Base-by-base conservation (phyloP, 2,888 invertebrate genomes). In the Nymphalis polychloros region DNA sequence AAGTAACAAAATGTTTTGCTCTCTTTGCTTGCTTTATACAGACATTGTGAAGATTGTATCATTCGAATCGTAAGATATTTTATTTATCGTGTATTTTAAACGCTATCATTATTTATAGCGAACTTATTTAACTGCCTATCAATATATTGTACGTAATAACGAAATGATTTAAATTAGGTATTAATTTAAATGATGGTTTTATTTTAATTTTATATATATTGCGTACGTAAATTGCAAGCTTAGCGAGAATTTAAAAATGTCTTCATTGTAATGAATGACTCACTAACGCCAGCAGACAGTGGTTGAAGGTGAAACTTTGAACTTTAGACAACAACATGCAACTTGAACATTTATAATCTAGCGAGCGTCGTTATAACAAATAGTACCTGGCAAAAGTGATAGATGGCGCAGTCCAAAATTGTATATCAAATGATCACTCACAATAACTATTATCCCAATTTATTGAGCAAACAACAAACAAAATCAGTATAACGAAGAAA, bases 1-100 rank as follows among this genome's bases (percentile, higher is more conserved):
- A 70, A 65, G 46, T 67, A 31, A 63, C 62, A 8, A 59, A 27
- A 13, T 57, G 10, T 57, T 57, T 57, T 35, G 19, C n/a, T 57
- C 19, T 57, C 20, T 57, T 57, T 35, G 19, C 41, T 35, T 16
- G 41, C 10, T 57, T 57, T 41, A 57, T n/a, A n/a, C 2, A 35
- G 53, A 16, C 35, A 35, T 35, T 23, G 57, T 19, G 17, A 16
- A 55, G 41, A 57, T 57, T 35, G 19, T 4, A 41, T 57, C 60
- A 53, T 23, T 59, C 35, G 46, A n/a, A 19, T 46, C 46, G 60
- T 61, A 59, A 61, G 48, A 52, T 52, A 7, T 20, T 63, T 23
- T 65, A 57, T 59, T 65, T 62, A 52, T 69, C 31, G 6, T 31
- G 16, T 55, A 19, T 19, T 50, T 8, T 8, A 23, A 3, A 13